Evolutionary conservation across 2,888 invertebrate species (phyloP).

Genomic region (Pycnomerus fuliginosus): DNA sequence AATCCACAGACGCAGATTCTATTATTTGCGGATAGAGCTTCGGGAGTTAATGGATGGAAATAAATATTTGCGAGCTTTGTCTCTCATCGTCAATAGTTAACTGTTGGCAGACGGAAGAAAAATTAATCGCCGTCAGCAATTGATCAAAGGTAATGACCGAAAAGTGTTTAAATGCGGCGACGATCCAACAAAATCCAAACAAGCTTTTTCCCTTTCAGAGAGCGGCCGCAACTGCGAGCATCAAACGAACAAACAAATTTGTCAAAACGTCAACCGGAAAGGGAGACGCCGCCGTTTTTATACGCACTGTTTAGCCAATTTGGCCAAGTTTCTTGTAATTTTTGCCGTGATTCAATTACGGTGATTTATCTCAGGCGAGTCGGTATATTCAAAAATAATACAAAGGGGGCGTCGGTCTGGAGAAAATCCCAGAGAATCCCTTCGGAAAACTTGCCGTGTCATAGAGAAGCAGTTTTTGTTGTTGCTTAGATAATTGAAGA

Average conservation of each 20-base stretch:
- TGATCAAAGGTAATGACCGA: conserved; percentile 21
- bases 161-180: conserved; percentile 13
- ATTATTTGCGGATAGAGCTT: too few species aligned
- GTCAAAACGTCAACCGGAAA: conserved; percentile 43
- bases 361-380: conserved; percentile 49
- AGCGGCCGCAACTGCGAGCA: conserved; percentile 10
- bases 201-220: conserved; percentile 5
- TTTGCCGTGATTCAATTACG: conserved; percentile 48
- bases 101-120: not conserved
- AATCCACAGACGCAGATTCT: too few species aligned
- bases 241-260: conserved; percentile 44
- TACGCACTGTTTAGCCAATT: conserved; percentile 37
- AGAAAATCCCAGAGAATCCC: conserved; percentile 7
- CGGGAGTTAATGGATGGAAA: too few species aligned
- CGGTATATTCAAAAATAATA: too few species aligned
- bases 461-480: conserved; percentile 26
- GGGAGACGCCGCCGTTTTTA: conserved; percentile 34
- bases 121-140: conserved; percentile 2
- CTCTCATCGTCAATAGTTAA: conserved; percentile 2
- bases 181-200: conserved; percentile 2
- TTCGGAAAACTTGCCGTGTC: conserved; percentile 26
- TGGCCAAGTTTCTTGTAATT: conserved; percentile 42
- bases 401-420: not conserved
- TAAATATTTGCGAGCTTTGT: conserved; percentile 5
- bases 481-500: conserved; percentile 33